phyloP scores from a whole-genome alignment of 2,888 invertebrate genomes.

The Pediacus dermestoides region DNA sequence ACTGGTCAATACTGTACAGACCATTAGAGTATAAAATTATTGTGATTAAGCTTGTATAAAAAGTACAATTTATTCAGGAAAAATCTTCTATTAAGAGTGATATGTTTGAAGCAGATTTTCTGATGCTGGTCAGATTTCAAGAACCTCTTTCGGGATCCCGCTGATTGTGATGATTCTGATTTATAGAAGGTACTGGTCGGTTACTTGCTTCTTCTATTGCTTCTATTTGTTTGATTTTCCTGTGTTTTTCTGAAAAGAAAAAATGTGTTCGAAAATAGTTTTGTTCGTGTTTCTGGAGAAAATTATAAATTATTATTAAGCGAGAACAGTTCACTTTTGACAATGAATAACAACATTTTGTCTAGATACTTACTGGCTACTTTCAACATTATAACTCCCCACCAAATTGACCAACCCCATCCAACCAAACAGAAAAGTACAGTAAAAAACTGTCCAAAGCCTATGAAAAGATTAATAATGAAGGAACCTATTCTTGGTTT shows the following conservation, averaged over 20 bases:
- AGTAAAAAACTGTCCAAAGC: conserved; percentile 86
- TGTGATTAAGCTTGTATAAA: too few relatives aligned
- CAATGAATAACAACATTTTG: neutral
- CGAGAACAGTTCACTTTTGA: neutral
- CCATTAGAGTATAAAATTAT: too few relatives aligned
- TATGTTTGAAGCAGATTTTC: too few relatives aligned
- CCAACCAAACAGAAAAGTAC: conserved; percentile 92
- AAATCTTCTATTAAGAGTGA: too few relatives aligned
- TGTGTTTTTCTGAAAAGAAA: conserved; percentile 58
- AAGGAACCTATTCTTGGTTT: conserved; percentile 76
- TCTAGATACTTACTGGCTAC: conserved; percentile 72
- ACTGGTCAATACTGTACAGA: too few relatives aligned
- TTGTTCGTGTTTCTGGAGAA: neutral
- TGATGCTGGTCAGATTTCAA: too few relatives aligned
- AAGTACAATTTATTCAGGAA: too few relatives aligned
- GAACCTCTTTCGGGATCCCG: conserved; percentile 42
- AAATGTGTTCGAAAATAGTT: conserved; percentile 29
- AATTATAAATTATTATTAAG: conserved; percentile 6
- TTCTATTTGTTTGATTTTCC: conserved; percentile 59
- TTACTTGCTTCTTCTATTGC: conserved; percentile 45
- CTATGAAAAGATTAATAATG: conserved; percentile 81
- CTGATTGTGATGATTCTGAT: conserved; percentile 47
- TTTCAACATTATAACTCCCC: conserved; percentile 91
- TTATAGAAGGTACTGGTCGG: conserved; percentile 41
- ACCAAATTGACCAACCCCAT: conserved; percentile 98